Base-by-base conservation (phyloP, 2,888 invertebrate genomes). In the Branchinecta sandiegonensis region DNA sequence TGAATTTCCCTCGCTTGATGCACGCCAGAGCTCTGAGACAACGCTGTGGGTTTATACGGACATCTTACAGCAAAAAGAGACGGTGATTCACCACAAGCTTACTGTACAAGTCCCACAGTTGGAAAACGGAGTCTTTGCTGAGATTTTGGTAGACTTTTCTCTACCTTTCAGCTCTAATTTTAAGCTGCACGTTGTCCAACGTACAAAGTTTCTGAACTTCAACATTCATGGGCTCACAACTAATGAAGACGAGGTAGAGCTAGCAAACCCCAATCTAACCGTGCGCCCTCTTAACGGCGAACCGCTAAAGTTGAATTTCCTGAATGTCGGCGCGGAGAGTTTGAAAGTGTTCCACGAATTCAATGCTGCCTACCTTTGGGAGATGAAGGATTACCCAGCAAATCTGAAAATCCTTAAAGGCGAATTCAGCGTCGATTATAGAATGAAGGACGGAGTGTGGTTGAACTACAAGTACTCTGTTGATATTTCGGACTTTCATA, bases 181-280 rank as follows among this genome's bases (percentile, higher is more conserved):
- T 82, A 85, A 89, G 68, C 81, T 95, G 13, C 88, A 92, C 71
- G 93, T 94, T 0, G 88, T 89, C 1, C 84, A 87, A 73, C 83
- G 85, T n/a, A 81, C 89, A 73, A 94, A 94, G 79, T 93, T 90
- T 75, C 77, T 94, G 17, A 90, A 93, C 77, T 84, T 93, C 46
- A 82, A 85, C 12, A 69, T 78, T 6, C 50, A 82, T 87, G 77
- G 78, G 65, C 50, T 72, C 23, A 71, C 71, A 47, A 12, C n/a
- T 37, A 12, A 47, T 17, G 10, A 48, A n/a, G n/a, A 17, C 46
- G 12, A 11, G 63, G 50, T 47, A 48, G 46, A 23, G 46, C n/a
- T 14, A n/a, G 9, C 13, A 46, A 47, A 46, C 46, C 13, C 9
- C 14, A 67, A 17, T 69, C 12, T 70, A 56, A 64, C 65, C 11